Conservation (phyloP, 2,113 vertebrate species). For the Catharus fuscescens region DNA sequence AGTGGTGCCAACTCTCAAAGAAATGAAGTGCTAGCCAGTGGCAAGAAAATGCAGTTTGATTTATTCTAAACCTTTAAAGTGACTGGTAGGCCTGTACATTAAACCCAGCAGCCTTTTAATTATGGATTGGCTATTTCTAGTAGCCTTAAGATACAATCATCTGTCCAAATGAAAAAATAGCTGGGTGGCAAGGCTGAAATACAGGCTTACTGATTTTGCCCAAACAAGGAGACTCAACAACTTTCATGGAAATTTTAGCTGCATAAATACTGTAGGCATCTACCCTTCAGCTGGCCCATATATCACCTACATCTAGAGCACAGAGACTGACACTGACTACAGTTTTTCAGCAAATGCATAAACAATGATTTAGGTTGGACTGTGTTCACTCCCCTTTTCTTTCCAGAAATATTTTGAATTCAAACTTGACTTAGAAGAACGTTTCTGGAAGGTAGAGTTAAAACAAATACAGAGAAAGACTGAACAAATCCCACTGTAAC, state of each 20-base stretch:
- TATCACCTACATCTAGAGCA: neutral
- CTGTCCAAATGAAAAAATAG: neutral
- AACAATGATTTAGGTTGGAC: neutral
- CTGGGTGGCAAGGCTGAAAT: slow-evolving; percentile 2
- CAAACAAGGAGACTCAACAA: neutral
- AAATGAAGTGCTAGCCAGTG: slow-evolving; percentile 38
- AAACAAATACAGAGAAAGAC: neutral
- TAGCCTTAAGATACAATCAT: slow-evolving; percentile 50
- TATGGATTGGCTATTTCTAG: slow-evolving; percentile 42
- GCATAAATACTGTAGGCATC: neutral
- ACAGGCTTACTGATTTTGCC: neutral
- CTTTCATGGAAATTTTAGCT: neutral
- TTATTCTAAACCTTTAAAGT: slow-evolving; percentile 36
- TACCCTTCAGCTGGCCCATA: neutral
- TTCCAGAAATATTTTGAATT: neutral
- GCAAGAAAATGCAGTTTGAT: slow-evolving; percentile 56
- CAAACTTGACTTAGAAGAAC: neutral
- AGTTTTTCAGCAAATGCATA: neutral
- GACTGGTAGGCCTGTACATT: slow-evolving; percentile 9
- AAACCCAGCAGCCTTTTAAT: slow-evolving; percentile 57
- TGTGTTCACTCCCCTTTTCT: neutral
- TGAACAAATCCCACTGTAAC: neutral
- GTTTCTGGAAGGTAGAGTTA: neutral
- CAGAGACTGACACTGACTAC: neutral
- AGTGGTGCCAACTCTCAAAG: slow-evolving; percentile 7